A percentile compares a stretch with the other conserved stretches of the same genome.
These are phyloP conservation scores for Lophochroa leadbeateri DNA, from an alignment of 2,113 vertebrate species.

Conservation along the genomic window DNA sequence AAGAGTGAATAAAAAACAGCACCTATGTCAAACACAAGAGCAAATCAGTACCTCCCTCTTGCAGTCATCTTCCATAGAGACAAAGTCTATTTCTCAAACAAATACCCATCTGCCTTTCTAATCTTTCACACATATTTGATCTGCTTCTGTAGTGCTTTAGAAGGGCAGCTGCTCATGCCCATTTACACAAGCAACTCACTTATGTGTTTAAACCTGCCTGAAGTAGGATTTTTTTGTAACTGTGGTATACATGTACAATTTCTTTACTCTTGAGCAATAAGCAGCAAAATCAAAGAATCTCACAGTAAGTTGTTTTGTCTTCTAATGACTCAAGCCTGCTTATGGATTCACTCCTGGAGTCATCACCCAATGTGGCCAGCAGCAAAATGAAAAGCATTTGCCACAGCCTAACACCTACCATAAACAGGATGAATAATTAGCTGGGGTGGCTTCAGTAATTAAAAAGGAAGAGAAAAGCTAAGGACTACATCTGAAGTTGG, in stretches of 20 bases:
- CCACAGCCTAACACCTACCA: constrained; percentile 41
- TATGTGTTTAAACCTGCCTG: constrained; percentile 48
- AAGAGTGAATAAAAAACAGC: neutral
- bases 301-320: constrained; percentile 25
- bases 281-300: constrained; percentile 63
- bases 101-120: neutral
- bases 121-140: neutral
- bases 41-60: neutral
- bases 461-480: neutral
- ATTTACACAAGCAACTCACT: constrained; percentile 1
- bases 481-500: neutral
- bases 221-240: constrained; percentile 5
- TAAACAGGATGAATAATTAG: constrained; percentile 66
- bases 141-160: neutral
- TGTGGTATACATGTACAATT: neutral
- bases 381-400: constrained; percentile 65
- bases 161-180: neutral
- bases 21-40: neutral
- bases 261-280: constrained; percentile 54
- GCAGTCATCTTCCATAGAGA: neutral
- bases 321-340: constrained; percentile 61
- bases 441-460: constrained; percentile 38
- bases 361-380: constrained; percentile 25
- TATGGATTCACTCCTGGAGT: constrained; percentile 37
- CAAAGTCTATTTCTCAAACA: neutral